Base-by-base conservation (phyloP, 2,113 vertebrate species). In the Sebastes fasciatus region DNA sequence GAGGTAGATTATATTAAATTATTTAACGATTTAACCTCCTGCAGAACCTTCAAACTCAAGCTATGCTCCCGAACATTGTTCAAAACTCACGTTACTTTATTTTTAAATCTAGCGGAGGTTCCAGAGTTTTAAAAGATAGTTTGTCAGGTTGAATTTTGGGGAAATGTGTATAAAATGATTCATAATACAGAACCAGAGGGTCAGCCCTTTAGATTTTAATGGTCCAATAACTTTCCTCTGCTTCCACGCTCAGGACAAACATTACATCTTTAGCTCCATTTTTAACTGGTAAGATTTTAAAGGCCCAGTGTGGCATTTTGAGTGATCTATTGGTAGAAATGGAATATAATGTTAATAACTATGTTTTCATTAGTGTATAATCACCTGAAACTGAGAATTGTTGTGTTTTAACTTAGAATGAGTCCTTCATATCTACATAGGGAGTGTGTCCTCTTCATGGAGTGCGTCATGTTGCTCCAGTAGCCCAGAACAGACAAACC, bases 1-100 rank as follows among this genome's bases (percentile, higher is more conserved):
- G 98, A 99, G 97, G 98, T 99, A 66, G 23, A 43, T 12, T n/a
- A n/a, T 19, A 1, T 13, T 4, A 6, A 14, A 10, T 4, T 40
- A 10, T 21, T 9, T 2, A 58, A 2, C 1, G 4, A 11, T 21
- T 23, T 4, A 62, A 72, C 13, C 4, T 26, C 12, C 19, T 19
- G 48, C 1, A 0, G 42, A 75, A 17, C 23, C 49, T 57, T 48
- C 45, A 0, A 8, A 17, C 40, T 55, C 11, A 13, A 0, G 40
- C 45, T 49, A 2, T 34, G 9, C 14, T 26, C 2, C 11, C 19
- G 46, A 65, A 49, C 45, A 9, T 26, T 23, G 55, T 26, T 60
- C 58, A 61, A 1, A 16, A 49, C 26, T 40, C 23, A 61, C 8
- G 2, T 21, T 3, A 42, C 21, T 49, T 19, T 57, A 13, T n/a